A percentile compares a stretch with the other conserved stretches of the same genome.
phyloP scores from a whole-genome alignment of 2,113 vertebrate species.

The Rhizomys pruinosus region DNA sequence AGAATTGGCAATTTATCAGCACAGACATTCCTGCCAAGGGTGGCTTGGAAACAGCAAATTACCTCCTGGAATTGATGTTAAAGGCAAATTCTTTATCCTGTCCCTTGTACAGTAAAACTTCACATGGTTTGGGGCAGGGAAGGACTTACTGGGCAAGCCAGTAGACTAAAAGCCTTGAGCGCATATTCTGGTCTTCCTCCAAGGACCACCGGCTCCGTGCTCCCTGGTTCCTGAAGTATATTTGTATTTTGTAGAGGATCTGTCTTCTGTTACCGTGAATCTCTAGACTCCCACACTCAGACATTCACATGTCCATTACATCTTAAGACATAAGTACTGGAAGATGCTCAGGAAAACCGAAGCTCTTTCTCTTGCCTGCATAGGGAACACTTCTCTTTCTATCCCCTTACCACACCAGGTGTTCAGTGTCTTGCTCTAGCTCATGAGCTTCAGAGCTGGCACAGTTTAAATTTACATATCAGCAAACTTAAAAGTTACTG shows the following conservation, averaged over 20 bases:
- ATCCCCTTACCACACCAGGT: not conserved
- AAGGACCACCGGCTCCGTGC: not conserved
- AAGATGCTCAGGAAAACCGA: not conserved
- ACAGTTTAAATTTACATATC: slow-evolving; percentile 54
- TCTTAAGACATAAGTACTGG: not conserved
- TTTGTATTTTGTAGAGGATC: not conserved
- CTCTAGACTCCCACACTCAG: not conserved
- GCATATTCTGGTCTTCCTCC: not conserved
- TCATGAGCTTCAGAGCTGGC: slow-evolving; percentile 61
- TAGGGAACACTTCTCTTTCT: not conserved
- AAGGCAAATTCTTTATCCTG: not conserved
- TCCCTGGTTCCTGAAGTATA: not conserved
- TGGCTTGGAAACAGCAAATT: slow-evolving; percentile 27
- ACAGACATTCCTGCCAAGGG: not conserved
- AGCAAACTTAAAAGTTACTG: slow-evolving; percentile 69
- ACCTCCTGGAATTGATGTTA: not conserved
- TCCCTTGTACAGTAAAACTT: slow-evolving; percentile 1
- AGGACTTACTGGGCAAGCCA: not conserved
- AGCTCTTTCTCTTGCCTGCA: not conserved
- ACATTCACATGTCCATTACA: slow-evolving; percentile 5
- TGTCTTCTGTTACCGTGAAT: not conserved
- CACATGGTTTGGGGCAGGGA: not conserved
- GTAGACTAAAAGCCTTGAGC: not conserved
- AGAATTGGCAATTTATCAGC: slow-evolving; percentile 8
- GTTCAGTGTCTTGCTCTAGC: slow-evolving; percentile 13